Conservation (phyloP, 2,888 invertebrate genomes). For the Cerastoderma edule region DNA sequence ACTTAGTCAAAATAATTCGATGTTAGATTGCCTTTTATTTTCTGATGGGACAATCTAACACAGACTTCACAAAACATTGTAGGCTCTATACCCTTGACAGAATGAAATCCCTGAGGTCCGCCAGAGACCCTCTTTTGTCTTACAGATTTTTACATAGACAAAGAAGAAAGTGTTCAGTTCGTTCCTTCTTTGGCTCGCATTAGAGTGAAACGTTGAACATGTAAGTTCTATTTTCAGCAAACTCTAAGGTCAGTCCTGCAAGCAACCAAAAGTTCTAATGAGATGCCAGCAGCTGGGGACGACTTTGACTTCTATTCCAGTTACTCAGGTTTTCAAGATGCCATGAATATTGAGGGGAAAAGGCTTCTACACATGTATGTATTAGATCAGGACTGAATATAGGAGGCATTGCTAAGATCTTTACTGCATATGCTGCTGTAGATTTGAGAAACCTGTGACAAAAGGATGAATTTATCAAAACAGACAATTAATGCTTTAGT, state of each 20-base stretch:
- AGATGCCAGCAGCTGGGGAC: slow-evolving; percentile 88
- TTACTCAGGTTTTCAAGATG: slow-evolving; percentile 89
- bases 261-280: slow-evolving; percentile 89
- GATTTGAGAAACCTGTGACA: too few relatives aligned
- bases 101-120: neutral
- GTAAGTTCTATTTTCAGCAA: slow-evolving; percentile 85
- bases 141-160: neutral
- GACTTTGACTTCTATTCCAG: slow-evolving; percentile 91
- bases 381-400: neutral
- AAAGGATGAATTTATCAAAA: too few relatives aligned
- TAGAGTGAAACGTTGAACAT: neutral
- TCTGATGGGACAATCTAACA: neutral
- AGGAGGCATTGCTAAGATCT: neutral
- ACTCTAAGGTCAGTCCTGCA: slow-evolving; percentile 88
- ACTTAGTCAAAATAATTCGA: too few relatives aligned
- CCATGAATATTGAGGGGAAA: slow-evolving; percentile 88
- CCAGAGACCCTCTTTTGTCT: neutral
- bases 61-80: neutral
- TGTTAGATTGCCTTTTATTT: too few relatives aligned
- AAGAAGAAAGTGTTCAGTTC: neutral
- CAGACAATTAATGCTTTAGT: too few relatives aligned
- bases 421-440: too few relatives aligned
- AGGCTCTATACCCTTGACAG: neutral
- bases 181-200: neutral
- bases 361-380: slow-evolving; percentile 87